phyloP scores from a whole-genome alignment of 2,113 vertebrate species.

The Oryzias javanicus region DNA sequence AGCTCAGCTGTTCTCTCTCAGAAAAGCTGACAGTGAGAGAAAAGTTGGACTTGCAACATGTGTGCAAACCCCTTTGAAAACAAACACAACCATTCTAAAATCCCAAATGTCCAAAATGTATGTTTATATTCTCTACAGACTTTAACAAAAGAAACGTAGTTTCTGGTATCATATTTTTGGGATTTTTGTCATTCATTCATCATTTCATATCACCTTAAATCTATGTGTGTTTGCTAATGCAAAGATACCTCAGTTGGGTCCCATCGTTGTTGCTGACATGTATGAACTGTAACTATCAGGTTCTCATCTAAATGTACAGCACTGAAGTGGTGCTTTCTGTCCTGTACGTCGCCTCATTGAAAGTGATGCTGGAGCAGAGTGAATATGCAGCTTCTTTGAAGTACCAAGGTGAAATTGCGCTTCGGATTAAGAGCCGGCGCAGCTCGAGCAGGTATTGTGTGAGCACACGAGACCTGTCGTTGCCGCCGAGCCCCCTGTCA shows the following conservation, averaged over 20 bases:
- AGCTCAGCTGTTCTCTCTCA: slow-evolving; percentile 81
- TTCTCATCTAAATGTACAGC: slow-evolving; percentile 6
- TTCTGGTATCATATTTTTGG: too few relatives aligned
- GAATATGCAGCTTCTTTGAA: slow-evolving; percentile 73
- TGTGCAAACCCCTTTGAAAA: slow-evolving; percentile 67
- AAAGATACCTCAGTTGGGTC: slow-evolving; percentile 5
- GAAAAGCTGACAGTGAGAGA: slow-evolving; percentile 83
- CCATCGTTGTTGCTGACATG: slow-evolving; percentile 22
- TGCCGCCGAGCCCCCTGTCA: slow-evolving; percentile 83
- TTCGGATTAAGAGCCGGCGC: slow-evolving; percentile 73
- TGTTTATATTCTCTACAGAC: too few relatives aligned
- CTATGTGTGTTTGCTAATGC: slow-evolving; percentile 10
- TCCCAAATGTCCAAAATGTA: too few relatives aligned
- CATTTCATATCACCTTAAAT: slow-evolving; percentile 2
- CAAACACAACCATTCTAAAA: slow-evolving; percentile 2
- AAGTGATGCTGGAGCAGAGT: slow-evolving; percentile 52
- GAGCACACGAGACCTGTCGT: slow-evolving; percentile 72
- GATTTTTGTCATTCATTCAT: too few relatives aligned
- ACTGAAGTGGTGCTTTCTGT: slow-evolving; percentile 15
- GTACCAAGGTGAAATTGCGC: slow-evolving; percentile 73
- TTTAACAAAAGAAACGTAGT: too few relatives aligned
- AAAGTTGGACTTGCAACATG: slow-evolving; percentile 83
- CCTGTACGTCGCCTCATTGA: slow-evolving; percentile 26
- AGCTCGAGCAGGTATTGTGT: slow-evolving; percentile 71
- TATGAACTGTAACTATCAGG: slow-evolving; percentile 13